Conservation (phyloP, 2,888 invertebrate genomes). For the Clostera curtula region DNA sequence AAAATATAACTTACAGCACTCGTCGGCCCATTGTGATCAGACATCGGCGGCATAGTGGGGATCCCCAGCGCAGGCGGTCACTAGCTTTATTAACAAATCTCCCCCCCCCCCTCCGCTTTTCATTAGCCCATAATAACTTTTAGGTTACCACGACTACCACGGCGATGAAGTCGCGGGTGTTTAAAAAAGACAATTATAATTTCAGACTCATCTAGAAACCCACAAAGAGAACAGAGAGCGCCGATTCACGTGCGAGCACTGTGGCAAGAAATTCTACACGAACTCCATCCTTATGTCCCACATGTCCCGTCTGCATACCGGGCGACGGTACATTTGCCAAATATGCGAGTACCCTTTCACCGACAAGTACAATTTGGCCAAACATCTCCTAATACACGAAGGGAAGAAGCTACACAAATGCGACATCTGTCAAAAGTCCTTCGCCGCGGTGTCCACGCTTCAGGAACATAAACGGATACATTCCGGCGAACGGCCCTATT, state of each 20-base stretch:
- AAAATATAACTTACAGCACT: no score
- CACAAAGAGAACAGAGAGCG: slow-evolving; percentile 55
- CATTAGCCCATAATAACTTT: no score
- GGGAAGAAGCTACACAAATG: slow-evolving; percentile 55
- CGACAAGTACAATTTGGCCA: slow-evolving; percentile 53
- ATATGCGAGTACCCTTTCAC: slow-evolving; percentile 55
- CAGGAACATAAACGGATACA: slow-evolving; percentile 60
- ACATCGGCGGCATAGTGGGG: no score
- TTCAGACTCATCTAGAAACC: slow-evolving; percentile 54
- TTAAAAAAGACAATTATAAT: no score
- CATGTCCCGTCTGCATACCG: slow-evolving; percentile 43
- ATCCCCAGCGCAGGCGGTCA: no score
- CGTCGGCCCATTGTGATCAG: no score
- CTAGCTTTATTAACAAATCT: no score
- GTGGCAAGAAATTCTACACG: slow-evolving; percentile 58
- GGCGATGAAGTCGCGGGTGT: no score
- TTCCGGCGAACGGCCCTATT: slow-evolving; percentile 54
- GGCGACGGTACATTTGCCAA: slow-evolving; percentile 53
- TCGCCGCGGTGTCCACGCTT: slow-evolving; percentile 39
- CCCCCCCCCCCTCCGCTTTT: no score
- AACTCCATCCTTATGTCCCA: slow-evolving; percentile 46
- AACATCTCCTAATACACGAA: slow-evolving; percentile 56
- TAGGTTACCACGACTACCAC: no score
- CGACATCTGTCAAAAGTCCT: slow-evolving; percentile 55
- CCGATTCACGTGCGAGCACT: slow-evolving; percentile 53